A percentile compares a stretch with the other conserved stretches of the same genome.
Evolutionary conservation across 2,797 vertebrate genomes (phyloP).

Genomic region (Synanceia verrucosa): DNA sequence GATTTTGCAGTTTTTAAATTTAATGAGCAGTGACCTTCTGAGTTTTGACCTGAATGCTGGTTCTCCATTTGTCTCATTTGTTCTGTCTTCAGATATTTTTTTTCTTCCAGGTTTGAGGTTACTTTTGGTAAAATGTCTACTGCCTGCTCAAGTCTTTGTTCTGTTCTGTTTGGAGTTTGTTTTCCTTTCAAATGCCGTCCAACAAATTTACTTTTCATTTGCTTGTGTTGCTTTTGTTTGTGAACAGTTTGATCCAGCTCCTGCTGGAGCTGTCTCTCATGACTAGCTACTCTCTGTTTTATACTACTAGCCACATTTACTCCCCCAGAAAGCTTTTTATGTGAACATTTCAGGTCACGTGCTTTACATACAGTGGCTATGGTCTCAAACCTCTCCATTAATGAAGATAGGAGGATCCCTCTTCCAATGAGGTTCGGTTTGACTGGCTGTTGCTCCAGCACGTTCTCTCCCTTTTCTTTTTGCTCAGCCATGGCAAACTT

Average conservation of each 20-base stretch:
- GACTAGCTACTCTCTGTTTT: slow-evolving; percentile 46
- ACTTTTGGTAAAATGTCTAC: neutral
- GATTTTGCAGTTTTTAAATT: neutral
- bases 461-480: slow-evolving; percentile 76
- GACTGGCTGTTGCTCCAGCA: slow-evolving; percentile 24
- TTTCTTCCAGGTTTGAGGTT: slow-evolving; percentile 17
- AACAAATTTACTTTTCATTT: slow-evolving; percentile 9
- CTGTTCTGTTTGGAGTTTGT: neutral
- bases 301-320: slow-evolving; percentile 21
- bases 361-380: slow-evolving; percentile 72
- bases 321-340: slow-evolving; percentile 23
- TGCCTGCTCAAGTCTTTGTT: slow-evolving; percentile 5
- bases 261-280: slow-evolving; percentile 36
- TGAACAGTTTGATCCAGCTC: neutral
- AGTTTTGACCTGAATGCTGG: slow-evolving; percentile 2
- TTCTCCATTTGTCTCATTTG: neutral
- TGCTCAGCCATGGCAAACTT: slow-evolving; percentile 85
- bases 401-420: slow-evolving; percentile 75
- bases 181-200: slow-evolving; percentile 1
- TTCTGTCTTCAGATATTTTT: neutral
- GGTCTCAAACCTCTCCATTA: slow-evolving; percentile 88
- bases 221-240: slow-evolving; percentile 38
- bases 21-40: slow-evolving; percentile 8
- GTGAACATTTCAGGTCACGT: slow-evolving; percentile 63
- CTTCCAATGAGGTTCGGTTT: slow-evolving; percentile 68